Conservation (phyloP, 2,113 vertebrate species). For the Emydura subglobosa region DNA sequence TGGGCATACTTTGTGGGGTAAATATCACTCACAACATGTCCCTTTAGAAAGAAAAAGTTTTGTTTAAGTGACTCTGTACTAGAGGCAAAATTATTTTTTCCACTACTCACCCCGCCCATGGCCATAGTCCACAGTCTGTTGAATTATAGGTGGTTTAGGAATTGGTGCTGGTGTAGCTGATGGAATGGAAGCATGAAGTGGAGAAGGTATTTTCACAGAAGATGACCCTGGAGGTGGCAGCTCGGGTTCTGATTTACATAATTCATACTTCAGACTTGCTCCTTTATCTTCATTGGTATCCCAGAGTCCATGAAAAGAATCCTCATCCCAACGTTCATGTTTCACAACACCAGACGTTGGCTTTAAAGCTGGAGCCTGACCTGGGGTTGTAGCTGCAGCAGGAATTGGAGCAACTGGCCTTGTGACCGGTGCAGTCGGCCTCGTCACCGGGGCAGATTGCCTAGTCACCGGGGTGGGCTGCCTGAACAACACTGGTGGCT, state of each 20-base stretch:
- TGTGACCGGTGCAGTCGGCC: conserved; percentile 76
- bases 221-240: conserved; percentile 67
- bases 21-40: not conserved
- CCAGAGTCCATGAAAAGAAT: conserved; percentile 88
- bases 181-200: conserved; percentile 71
- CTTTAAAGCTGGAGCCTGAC: conserved; percentile 77
- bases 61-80: not conserved
- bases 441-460: conserved; percentile 74
- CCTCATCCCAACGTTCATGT: conserved; percentile 86
- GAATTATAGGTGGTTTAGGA: conserved; percentile 84
- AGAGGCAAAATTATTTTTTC: not conserved
- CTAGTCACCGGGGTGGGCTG: conserved; percentile 79
- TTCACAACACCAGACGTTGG: conserved; percentile 74
- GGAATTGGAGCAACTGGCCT: conserved; percentile 77
- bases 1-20: accelerated
- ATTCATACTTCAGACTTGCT: conserved; percentile 76
- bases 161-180: conserved; percentile 72
- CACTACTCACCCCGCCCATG: conserved; percentile 86
- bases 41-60: not conserved
- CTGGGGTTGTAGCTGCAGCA: conserved; percentile 67
- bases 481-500: conserved; percentile 83
- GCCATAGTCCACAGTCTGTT: conserved; percentile 96
- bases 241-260: conserved; percentile 72
- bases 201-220: conserved; percentile 65
- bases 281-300: conserved; percentile 86